Evolutionary conservation across 1,140 invertebrate species (phyloP), one percentile per base, ranked within the genome.

Genomic region (Berghia stephanieae): DNA sequence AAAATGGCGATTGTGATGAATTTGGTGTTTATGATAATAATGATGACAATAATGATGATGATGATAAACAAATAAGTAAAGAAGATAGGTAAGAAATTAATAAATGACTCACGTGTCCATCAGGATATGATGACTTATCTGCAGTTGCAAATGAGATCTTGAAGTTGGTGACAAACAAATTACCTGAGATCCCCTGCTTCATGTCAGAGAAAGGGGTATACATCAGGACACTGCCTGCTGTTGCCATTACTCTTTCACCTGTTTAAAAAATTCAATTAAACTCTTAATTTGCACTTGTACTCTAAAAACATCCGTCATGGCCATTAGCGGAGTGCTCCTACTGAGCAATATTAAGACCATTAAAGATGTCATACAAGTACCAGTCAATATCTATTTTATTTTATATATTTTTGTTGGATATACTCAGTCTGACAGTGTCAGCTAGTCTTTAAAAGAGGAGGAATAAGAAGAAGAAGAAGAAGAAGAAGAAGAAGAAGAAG

Each of bases 131-230:
- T 34, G 86, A 86, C 66, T 88, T 87, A 80, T 94, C 93, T 16
- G 92, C 91, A 0, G 94, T 94, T 43, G 95, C 91, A 90, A 96
- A 97, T 36, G 94, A 93, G 4, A 97, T 89, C 89, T 95, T 95
- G 88, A 95, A 96, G 90, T 96, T 96, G 57, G 95, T 96, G 46
- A 96, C 92, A 86, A 93, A 94, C 71, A 97, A 90, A 38, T 93
- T 91, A 0, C 95, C 95, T 79, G 93, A 93, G 77, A 93, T 92
- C 46, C 94, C 94, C 84, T 93, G 92, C 80, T 94, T 94, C 68
- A 92, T 89, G 84, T 95, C 94, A 85, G 93, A 93, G 72, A 95
- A 92, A 8, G 95, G 94, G 78, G 92, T 92, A 90, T 94, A 94
- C 91, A 95, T 93, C 43, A 96, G 90, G 42, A 96, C 94, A 88